These are phyloP conservation scores for Nansenia antarctica DNA, from an alignment of 2,113 vertebrate species.

Conservation along the genomic window DNA sequence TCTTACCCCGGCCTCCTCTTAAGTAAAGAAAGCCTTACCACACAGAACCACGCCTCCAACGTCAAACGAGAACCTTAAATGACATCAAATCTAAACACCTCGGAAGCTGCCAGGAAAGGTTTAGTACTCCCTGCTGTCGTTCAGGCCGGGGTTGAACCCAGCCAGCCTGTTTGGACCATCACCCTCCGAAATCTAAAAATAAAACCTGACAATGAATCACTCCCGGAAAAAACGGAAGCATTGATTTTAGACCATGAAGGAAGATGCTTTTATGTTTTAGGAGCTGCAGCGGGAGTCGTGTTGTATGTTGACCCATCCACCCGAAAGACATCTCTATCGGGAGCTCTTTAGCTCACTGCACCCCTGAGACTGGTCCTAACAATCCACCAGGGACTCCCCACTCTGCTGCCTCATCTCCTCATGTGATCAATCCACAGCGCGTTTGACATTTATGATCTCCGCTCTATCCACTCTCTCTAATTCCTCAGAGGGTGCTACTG, in stretches of 20 bases:
- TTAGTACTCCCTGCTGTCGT: too few species aligned
- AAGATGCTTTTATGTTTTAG: constrained; percentile 11
- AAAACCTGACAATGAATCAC: constrained; percentile 5
- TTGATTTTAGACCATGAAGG: constrained; percentile 24
- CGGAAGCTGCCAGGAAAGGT: too few species aligned
- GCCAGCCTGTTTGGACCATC: constrained; percentile 1
- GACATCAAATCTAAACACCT: too few species aligned
- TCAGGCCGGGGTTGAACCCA: background rate
- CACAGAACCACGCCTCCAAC: too few species aligned
- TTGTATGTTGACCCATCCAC: background rate
- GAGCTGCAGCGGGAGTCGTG: background rate
- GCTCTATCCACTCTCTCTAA: constrained; percentile 15
- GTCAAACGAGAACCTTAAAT: too few species aligned
- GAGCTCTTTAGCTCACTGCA: constrained; percentile 26
- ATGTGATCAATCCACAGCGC: constrained; percentile 51
- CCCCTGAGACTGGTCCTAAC: constrained; percentile 32
- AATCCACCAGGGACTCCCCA: constrained; percentile 16
- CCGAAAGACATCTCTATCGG: constrained; percentile 12
- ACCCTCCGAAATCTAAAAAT: background rate
- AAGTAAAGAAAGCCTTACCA: too few species aligned
- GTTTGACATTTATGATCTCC: constrained; percentile 50
- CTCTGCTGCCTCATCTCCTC: background rate
- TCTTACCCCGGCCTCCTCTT: too few species aligned
- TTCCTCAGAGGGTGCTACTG: constrained; percentile 44
- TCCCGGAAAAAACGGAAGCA: background rate